These are phyloP conservation scores for Melitaea cinxia DNA, from an alignment of 1,140 invertebrate genomes.

Conservation along the genomic window DNA sequence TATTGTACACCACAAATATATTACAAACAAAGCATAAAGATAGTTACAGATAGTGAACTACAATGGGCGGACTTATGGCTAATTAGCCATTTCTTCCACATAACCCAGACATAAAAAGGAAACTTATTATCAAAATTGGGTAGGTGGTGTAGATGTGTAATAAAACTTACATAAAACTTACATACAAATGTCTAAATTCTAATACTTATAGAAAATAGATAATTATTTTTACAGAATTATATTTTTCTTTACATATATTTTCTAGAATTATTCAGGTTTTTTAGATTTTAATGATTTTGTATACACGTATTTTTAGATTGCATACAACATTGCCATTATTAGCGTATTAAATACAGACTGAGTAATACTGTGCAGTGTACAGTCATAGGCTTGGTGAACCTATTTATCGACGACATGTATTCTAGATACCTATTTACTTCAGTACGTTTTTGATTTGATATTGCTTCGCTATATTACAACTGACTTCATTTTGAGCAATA, in stretches of 20 bases:
- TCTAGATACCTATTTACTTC: slow-evolving; percentile 1
- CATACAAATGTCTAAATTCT: background rate
- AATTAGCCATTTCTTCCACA: too few relatives aligned
- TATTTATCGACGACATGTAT: background rate
- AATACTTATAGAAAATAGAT: background rate
- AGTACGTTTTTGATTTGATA: background rate
- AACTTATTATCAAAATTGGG: too few relatives aligned
- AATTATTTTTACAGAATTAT: too few relatives aligned
- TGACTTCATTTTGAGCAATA: background rate
- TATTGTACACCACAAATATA: too few relatives aligned
- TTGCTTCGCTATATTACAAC: background rate
- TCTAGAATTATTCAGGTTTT: background rate
- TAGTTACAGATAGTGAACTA: too few relatives aligned
- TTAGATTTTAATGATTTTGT: background rate
- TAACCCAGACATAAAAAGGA: too few relatives aligned
- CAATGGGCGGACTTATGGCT: too few relatives aligned
- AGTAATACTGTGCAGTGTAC: slow-evolving; percentile 7
- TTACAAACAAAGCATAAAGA: too few relatives aligned
- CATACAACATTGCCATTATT: background rate
- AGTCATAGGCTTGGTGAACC: slow-evolving; percentile 1
- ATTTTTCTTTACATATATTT: background rate
- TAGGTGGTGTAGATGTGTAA: too few relatives aligned
- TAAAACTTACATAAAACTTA: background rate
- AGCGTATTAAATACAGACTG: slow-evolving; percentile 10
- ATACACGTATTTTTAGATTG: background rate